Percentiles rank a stretch among this genome's conserved stretches.
Conservation (phyloP, 2,113 vertebrate genomes). For the Phylloscopus whistleri region DNA sequence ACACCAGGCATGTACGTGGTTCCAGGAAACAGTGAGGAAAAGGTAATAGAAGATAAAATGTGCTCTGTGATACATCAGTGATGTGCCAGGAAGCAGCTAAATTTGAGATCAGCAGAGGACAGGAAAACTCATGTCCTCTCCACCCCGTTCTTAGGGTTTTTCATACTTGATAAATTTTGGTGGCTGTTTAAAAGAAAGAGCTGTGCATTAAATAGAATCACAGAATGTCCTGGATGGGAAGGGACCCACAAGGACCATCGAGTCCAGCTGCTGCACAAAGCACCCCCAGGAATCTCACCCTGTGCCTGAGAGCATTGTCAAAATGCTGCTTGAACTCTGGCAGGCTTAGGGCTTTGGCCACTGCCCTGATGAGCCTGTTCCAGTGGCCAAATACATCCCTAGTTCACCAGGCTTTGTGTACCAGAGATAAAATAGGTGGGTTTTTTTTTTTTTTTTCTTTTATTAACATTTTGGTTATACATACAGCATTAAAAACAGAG, state of each 20-base stretch:
- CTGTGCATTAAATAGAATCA: not conserved
- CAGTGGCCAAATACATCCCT: not conserved
- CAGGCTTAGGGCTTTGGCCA: not conserved
- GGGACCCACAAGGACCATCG: not conserved
- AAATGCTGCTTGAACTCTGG: not conserved
- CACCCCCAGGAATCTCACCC: not conserved
- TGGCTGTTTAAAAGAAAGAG: not conserved
- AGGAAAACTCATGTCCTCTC: not conserved
- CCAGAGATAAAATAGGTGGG: not conserved
- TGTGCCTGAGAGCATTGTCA: not conserved
- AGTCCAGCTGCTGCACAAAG: not conserved
- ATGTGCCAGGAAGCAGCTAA: not conserved
- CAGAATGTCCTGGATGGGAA: not conserved
- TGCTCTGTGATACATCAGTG: accelerated
- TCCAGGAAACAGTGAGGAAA: not conserved
- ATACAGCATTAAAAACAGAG: not conserved
- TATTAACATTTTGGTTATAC: not conserved
- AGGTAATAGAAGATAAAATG: not conserved
- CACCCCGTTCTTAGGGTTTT: accelerated
- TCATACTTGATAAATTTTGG: not conserved
- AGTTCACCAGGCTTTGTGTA: not conserved
- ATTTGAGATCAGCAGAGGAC: not conserved
- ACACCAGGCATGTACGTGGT: accelerated
- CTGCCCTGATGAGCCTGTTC: not conserved
- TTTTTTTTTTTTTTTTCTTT: not conserved